These are phyloP conservation scores for Eidolon helvum DNA, from an alignment of 2,113 vertebrate genomes.

Conservation along the genomic window DNA sequence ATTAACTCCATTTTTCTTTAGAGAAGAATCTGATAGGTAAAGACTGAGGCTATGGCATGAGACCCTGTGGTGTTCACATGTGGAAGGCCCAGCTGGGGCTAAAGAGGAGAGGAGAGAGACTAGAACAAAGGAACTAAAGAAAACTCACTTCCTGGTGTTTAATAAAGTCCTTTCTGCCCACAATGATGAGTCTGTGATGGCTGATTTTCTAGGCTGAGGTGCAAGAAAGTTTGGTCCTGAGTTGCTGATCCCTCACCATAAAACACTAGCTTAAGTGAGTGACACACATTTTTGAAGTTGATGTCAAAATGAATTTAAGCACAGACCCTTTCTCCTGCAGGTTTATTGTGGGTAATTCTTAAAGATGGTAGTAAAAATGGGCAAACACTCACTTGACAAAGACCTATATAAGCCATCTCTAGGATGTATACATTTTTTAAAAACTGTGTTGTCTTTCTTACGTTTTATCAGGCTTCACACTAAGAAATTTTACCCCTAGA, in stretches of 20 bases:
- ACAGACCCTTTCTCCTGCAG: background rate
- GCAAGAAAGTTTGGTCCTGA: background rate
- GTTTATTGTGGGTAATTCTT: background rate
- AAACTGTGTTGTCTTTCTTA: background rate
- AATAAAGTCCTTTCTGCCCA: fast-evolving
- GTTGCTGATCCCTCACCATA: background rate
- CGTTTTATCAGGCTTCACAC: background rate
- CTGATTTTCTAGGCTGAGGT: background rate
- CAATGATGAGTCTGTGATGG: fast-evolving
- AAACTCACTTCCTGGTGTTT: background rate
- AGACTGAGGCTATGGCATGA: background rate
- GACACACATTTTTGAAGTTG: background rate
- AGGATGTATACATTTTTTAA: background rate
- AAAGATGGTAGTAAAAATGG: background rate
- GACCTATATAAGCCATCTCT: background rate
- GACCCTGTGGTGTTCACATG: background rate
- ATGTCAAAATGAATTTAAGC: background rate
- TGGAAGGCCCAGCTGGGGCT: background rate
- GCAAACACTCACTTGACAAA: background rate
- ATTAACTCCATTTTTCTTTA: background rate
- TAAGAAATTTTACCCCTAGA: background rate
- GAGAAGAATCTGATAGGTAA: background rate
- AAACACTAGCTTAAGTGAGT: background rate
- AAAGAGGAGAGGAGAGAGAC: background rate
- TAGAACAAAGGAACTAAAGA: background rate